phyloP scores from a whole-genome alignment of 2,888 invertebrate species.

The Poecilobothrus nobilitatus region DNA sequence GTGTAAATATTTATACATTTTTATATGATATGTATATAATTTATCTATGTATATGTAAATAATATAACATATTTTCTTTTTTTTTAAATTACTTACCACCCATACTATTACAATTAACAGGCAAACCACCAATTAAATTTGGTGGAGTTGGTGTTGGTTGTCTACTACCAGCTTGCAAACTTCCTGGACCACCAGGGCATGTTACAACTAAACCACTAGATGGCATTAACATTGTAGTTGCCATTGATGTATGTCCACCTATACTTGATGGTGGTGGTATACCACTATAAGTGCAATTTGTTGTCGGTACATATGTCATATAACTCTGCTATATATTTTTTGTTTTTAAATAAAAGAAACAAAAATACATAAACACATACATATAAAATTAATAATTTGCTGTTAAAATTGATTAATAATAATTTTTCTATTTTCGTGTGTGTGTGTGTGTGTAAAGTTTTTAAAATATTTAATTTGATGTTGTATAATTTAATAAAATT shows the following conservation, averaged over 20 bases:
- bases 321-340: constrained; percentile 29
- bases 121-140: constrained; percentile 24
- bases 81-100: constrained; percentile 17
- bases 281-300: constrained; percentile 36
- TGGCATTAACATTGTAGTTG: constrained; percentile 40
- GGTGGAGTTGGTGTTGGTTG: constrained; percentile 33
- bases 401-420: no score
- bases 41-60: no score
- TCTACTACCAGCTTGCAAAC: constrained; percentile 22
- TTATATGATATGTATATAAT: no score
- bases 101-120: constrained; percentile 19
- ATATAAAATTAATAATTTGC: constrained; percentile 7
- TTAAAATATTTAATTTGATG: no score
- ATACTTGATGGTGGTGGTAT: constrained; percentile 30
- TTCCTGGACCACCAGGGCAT: constrained; percentile 21
- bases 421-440: no score
- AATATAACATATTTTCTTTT: no score
- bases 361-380: constrained; percentile 10
- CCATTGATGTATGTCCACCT: constrained; percentile 28
- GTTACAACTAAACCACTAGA: constrained; percentile 30
- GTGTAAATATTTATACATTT: no score
- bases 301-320: constrained; percentile 40
- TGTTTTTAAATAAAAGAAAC: constrained; percentile 12
- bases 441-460: no score
- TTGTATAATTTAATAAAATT: no score